Percentiles rank a stretch among this genome's conserved stretches.
Evolutionary conservation across 2,113 vertebrate species (phyloP).

Genomic region (Triplophysa siluroides): DNA sequence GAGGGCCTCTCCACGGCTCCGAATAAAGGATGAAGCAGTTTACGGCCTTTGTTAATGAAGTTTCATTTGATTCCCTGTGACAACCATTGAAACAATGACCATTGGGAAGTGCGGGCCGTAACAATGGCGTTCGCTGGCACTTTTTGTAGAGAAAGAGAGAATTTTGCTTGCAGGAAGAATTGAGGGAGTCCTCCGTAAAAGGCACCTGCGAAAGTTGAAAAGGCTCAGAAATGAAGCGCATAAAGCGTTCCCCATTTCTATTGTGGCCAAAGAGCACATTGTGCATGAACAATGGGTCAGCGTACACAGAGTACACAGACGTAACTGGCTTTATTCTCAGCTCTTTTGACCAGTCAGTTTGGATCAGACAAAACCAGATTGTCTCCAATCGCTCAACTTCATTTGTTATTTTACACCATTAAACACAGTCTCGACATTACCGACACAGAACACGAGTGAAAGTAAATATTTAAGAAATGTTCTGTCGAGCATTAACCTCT

Average conservation of each 20-base stretch:
- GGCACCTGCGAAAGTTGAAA: slow-evolving; percentile 86
- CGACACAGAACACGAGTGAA: not conserved
- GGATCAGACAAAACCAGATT: slow-evolving; percentile 50
- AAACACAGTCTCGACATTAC: not conserved
- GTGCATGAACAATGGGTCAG: slow-evolving; percentile 50
- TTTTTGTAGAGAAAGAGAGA: slow-evolving; percentile 79
- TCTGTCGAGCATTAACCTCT: slow-evolving; percentile 62
- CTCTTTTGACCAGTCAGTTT: slow-evolving; percentile 46
- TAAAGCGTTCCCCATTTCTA: slow-evolving; percentile 58
- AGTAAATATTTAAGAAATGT: slow-evolving; percentile 3
- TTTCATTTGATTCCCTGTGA: slow-evolving; percentile 95
- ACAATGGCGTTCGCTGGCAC: slow-evolving; percentile 90
- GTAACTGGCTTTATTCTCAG: slow-evolving; percentile 52
- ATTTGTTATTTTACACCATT: not conserved
- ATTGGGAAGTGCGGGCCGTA: slow-evolving; percentile 86
- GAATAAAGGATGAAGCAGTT: slow-evolving; percentile 81
- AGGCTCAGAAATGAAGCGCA: slow-evolving; percentile 75
- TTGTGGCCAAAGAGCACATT: slow-evolving; percentile 51
- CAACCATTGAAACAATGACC: slow-evolving; percentile 98
- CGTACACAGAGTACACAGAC: slow-evolving; percentile 41
- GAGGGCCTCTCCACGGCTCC: slow-evolving; percentile 76
- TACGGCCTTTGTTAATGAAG: slow-evolving; percentile 86
- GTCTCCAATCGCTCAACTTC: slow-evolving; percentile 30
- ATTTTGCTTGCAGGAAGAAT: slow-evolving; percentile 94
- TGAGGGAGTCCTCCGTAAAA: slow-evolving; percentile 81